Base-by-base conservation (phyloP, 1,140 invertebrate species). In the Monochamus saltuarius region DNA sequence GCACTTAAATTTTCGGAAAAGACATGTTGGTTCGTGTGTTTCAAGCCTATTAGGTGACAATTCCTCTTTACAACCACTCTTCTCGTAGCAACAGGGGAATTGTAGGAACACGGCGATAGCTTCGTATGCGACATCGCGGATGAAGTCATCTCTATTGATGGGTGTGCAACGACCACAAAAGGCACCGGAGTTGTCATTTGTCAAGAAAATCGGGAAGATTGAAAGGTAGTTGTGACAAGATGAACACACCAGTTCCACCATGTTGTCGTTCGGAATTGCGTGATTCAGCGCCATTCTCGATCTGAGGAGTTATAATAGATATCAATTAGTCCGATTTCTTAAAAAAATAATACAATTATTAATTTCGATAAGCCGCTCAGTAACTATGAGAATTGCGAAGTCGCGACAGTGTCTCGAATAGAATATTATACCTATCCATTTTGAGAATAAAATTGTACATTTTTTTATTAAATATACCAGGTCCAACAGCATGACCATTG, bases 81-180 rank as follows among this genome's bases (percentile, higher is more conserved):
- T 40, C 13, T 36, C n/a, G 46, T 62, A 51, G n/a, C 34, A 36
- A 40, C 68, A 70, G 6, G 68, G 56, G 42, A 70, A 70, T 7
- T 40, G 13, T 37, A 68, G 36, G 50, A 49, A 66, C 17, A 64
- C 53, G 6, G 66, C 61, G 0, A 68, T 54, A 13, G 13, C 19
- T 56, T 68, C 66, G 39, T 66, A 68, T 7, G 64, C 58, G 46
- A 54, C 52, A 19, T 67, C 59, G 19, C 58, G 43, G 3, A 68
- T 36, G 13, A 52, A 61, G n/a, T 62, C 55, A 14, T 47, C 37
- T 9, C 49, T 49, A n/a, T 55, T 53, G 9, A 29, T 11, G 1
- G 61, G 29, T 17, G 43, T 37, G 40, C 66, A 68, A 22, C 66
- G 39, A 9, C 66, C 66, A 45, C 66, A 68, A 13, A 64, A 40